Percentiles rank a stretch among this genome's conserved stretches.
Conservation (phyloP, 2,797 vertebrate species). For the Coracias cyanogaster region DNA sequence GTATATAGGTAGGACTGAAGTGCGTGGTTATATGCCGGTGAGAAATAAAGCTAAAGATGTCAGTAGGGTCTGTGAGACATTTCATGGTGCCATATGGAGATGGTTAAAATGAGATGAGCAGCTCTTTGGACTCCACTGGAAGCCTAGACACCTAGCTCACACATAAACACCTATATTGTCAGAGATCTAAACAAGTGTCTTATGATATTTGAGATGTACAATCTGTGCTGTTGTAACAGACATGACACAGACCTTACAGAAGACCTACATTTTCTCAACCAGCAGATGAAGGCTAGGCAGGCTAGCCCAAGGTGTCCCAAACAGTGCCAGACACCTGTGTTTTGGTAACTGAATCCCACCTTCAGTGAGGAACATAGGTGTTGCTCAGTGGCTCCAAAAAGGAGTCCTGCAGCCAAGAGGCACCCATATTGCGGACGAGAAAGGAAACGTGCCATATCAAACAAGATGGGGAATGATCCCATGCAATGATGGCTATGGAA, state of each 20-base stretch:
- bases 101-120: background rate
- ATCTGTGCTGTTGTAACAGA: background rate
- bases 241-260: background rate
- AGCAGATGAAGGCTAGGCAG: background rate
- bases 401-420: background rate
- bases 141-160: background rate
- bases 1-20: background rate
- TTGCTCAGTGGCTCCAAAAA: background rate
- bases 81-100: fast-evolving
- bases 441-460: background rate
- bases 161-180: background rate
- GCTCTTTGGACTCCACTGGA: background rate
- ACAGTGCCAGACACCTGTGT: background rate
- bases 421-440: background rate
- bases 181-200: background rate
- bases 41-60: background rate
- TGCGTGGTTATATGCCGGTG: background rate
- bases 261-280: background rate
- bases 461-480: background rate
- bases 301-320: background rate
- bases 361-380: background rate
- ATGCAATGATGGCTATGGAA: background rate
- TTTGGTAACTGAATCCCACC: background rate
- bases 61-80: background rate
- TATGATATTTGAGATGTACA: background rate